Evolutionary conservation across 2,113 vertebrate genomes (phyloP).

Genomic region (Oceanites oceanicus): DNA sequence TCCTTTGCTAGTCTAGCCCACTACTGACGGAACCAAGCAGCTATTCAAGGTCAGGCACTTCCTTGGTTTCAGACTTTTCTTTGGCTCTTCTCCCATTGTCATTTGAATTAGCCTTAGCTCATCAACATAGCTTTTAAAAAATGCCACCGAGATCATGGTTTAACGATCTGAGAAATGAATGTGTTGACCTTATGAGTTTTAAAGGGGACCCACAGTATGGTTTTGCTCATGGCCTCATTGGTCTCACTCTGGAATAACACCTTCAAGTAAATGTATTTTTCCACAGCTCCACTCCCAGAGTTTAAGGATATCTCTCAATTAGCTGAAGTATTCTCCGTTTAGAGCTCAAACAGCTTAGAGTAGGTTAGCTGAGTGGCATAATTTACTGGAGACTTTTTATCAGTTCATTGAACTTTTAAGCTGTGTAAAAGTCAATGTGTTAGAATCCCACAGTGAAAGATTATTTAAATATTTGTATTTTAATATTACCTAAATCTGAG

Average conservation of each 20-base stretch:
- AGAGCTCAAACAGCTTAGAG: not conserved
- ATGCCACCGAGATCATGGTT: not conserved
- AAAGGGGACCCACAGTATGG: not conserved
- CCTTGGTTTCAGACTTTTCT: not conserved
- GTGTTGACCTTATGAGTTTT: constrained; percentile 13
- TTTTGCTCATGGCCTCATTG: constrained; percentile 2
- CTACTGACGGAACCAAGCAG: not conserved
- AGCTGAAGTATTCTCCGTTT: not conserved
- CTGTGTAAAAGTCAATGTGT: not conserved
- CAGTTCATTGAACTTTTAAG: not conserved
- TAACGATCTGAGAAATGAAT: constrained; percentile 53
- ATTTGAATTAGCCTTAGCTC: constrained; percentile 53
- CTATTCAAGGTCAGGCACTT: constrained; percentile 15
- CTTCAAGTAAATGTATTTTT: not conserved
- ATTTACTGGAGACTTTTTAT: not conserved
- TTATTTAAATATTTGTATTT: not conserved
- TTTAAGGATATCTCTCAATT: not conserved
- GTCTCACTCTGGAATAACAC: not conserved
- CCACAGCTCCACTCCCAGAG: not conserved
- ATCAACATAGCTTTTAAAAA: constrained; percentile 43
- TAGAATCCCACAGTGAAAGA: not conserved
- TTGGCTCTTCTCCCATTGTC: constrained; percentile 41
- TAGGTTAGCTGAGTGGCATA: not conserved
- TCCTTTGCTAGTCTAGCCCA: not conserved
- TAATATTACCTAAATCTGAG: not conserved